These are phyloP conservation scores for Marmota monax DNA, from an alignment of 2,113 vertebrate species.

Conservation along the genomic window DNA sequence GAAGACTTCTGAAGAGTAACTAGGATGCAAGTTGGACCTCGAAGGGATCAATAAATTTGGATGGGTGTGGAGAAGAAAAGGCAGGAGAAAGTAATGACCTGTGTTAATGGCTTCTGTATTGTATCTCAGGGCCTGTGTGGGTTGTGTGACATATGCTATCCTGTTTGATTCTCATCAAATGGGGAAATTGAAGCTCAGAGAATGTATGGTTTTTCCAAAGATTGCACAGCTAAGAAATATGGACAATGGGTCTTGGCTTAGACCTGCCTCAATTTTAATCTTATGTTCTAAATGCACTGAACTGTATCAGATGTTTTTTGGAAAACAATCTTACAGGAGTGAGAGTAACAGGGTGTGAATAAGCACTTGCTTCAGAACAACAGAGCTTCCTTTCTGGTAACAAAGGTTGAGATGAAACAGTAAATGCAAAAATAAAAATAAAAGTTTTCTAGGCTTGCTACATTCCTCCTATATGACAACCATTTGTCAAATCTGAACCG, in stretches of 20 bases:
- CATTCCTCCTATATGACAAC: background rate
- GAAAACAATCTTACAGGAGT: background rate
- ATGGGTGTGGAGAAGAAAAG: background rate
- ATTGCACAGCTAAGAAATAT: background rate
- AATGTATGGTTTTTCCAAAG: background rate
- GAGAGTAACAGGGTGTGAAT: background rate
- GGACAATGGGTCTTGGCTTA: background rate
- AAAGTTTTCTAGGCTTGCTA: background rate
- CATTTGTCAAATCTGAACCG: background rate
- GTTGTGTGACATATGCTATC: accelerated
- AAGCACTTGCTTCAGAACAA: background rate
- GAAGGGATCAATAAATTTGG: background rate
- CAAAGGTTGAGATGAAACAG: background rate
- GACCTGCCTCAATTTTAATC: background rate
- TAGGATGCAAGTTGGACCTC: background rate
- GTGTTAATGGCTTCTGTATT: accelerated
- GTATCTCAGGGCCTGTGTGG: background rate
- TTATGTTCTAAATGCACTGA: background rate
- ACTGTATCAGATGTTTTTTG: background rate
- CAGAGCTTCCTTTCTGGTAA: background rate
- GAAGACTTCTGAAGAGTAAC: background rate
- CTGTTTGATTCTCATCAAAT: background rate
- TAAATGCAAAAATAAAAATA: background rate
- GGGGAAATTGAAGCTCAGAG: background rate
- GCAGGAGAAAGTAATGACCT: background rate